Conservation (phyloP, 1,140 invertebrate species). For the Grapholita molesta region DNA sequence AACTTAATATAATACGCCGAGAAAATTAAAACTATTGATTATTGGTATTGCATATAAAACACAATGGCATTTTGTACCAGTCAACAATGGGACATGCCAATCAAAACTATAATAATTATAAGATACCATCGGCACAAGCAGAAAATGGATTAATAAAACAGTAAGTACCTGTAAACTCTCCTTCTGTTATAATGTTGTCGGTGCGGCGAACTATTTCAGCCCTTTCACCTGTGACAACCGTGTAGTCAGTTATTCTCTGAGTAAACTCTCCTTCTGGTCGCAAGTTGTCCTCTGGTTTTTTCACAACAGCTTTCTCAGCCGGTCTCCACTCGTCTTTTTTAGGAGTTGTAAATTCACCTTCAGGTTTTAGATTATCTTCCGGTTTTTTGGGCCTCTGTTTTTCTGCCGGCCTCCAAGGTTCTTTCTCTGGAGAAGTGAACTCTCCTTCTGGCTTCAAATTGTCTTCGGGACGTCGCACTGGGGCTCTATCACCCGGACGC, state of each 20-base stretch:
- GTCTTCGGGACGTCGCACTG: slow-evolving; percentile 77
- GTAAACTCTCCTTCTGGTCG: slow-evolving; percentile 80
- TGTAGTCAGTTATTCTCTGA: slow-evolving; percentile 78
- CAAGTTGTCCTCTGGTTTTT: slow-evolving; percentile 75
- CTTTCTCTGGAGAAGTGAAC: slow-evolving; percentile 76
- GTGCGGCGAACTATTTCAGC: slow-evolving; percentile 80
- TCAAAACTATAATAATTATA: neutral
- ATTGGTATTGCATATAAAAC: too few species aligned
- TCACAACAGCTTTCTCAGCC: slow-evolving; percentile 70
- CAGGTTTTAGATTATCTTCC: slow-evolving; percentile 78
- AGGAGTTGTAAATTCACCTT: slow-evolving; percentile 79
- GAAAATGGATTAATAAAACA: slow-evolving; percentile 21
- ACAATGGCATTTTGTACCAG: too few species aligned
- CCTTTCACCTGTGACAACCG: slow-evolving; percentile 79
- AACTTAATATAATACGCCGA: too few species aligned
- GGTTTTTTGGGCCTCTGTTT: slow-evolving; percentile 63
- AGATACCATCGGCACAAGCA: too few species aligned
- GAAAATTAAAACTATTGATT: too few species aligned
- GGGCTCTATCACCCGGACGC: slow-evolving; percentile 74
- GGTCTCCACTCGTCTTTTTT: slow-evolving; percentile 66
- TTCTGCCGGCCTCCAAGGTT: slow-evolving; percentile 72
- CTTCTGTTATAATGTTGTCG: slow-evolving; percentile 81
- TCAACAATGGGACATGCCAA: too few species aligned
- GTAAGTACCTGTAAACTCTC: slow-evolving; percentile 75
- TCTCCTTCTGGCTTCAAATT: slow-evolving; percentile 80